These are phyloP conservation scores for Nibea albiflora DNA, from an alignment of 2,113 vertebrate genomes.

Conservation along the genomic window DNA sequence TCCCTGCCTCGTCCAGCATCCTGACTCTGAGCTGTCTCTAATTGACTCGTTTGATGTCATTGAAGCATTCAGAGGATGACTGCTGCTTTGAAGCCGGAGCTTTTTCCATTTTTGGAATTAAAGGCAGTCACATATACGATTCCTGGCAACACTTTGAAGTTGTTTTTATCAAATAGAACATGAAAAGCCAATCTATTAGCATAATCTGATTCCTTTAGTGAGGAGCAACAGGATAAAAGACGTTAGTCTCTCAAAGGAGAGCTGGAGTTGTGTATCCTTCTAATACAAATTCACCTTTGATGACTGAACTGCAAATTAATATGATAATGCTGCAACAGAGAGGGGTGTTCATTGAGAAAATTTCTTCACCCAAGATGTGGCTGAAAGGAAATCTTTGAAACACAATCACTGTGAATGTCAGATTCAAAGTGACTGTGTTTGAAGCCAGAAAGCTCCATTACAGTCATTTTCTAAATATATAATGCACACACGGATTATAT, in stretches of 20 bases:
- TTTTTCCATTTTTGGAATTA: constrained; percentile 85
- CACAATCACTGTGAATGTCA: no score
- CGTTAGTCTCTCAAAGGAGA: constrained; percentile 28
- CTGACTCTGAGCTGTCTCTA: constrained; percentile 68
- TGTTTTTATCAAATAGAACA: constrained; percentile 50
- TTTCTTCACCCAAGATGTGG: neutral
- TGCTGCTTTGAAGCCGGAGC: constrained; percentile 87
- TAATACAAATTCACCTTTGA: constrained; percentile 39
- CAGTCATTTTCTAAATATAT: no score
- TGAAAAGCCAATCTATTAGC: constrained; percentile 68
- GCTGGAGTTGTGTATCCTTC: constrained; percentile 9
- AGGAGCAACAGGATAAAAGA: constrained; percentile 43
- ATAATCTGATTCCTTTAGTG: constrained; percentile 59
- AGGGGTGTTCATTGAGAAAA: neutral
- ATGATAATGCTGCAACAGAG: constrained; percentile 3
- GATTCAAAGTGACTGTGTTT: neutral
- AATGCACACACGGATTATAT: neutral
- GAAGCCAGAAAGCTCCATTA: neutral
- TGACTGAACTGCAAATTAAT: constrained; percentile 27
- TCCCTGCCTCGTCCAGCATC: constrained; percentile 70
- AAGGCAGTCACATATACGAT: constrained; percentile 80
- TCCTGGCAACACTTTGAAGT: constrained; percentile 79
- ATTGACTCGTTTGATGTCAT: constrained; percentile 81
- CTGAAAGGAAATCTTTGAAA: neutral
- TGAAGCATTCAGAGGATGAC: constrained; percentile 81